phyloP scores from a whole-genome alignment of 2,888 invertebrate genomes.

The Dryadula phaetusa region DNA sequence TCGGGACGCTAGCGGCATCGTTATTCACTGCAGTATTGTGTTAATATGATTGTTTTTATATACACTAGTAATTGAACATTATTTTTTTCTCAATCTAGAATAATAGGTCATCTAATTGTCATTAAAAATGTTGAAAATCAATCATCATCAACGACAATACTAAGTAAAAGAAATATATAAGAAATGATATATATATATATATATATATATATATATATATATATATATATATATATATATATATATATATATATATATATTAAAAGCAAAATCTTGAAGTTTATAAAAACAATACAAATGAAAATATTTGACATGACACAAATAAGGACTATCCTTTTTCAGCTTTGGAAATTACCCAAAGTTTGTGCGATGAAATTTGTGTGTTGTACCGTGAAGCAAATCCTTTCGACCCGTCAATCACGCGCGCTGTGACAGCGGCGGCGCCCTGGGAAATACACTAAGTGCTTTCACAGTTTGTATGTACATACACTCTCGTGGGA shows the following conservation, averaged over 20 bases:
- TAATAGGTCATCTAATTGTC: background rate
- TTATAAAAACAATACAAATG: background rate
- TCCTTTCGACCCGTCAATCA: constrained; percentile 55
- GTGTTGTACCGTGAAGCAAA: constrained; percentile 47
- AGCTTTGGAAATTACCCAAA: constrained; percentile 26
- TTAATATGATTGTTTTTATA: constrained; percentile 10
- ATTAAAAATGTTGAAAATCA: too few species aligned
- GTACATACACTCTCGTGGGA: constrained; percentile 47
- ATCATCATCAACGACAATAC: too few species aligned
- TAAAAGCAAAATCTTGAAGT: background rate
- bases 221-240: too few species aligned
- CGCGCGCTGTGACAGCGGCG: constrained; percentile 47
- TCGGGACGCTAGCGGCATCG: too few species aligned
- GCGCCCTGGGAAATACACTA: constrained; percentile 56
- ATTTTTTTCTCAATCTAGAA: background rate
- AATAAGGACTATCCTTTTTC: constrained; percentile 5
- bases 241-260: too few species aligned
- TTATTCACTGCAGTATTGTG: constrained; percentile 7
- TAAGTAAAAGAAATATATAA: too few species aligned
- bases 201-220: too few species aligned
- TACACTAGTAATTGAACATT: background rate
- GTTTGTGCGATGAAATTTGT: constrained; percentile 39
- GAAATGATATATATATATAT: too few species aligned
- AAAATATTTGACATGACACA: background rate
- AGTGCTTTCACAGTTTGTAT: constrained; percentile 54